Conservation (phyloP, 2,113 vertebrate species). For the Gambusia affinis region DNA sequence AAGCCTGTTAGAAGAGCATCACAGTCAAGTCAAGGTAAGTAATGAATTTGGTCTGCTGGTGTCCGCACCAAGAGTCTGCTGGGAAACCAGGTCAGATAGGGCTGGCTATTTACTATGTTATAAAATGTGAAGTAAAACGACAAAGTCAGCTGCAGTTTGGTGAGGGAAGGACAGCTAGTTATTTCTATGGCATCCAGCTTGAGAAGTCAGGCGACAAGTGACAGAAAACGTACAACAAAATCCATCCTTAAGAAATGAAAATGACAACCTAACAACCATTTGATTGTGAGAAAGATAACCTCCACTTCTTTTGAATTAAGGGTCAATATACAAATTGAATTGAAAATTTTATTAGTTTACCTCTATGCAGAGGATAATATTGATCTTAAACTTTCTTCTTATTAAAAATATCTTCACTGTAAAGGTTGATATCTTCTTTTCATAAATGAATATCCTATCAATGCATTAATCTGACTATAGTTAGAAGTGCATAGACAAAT, state of each 20-base stretch:
- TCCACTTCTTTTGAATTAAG: background rate
- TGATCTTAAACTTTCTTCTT: background rate
- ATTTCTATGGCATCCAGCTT: background rate
- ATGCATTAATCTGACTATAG: too few species aligned
- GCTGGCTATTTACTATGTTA: background rate
- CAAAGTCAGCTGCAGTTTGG: background rate
- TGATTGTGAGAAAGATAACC: background rate
- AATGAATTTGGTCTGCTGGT: background rate
- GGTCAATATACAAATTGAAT: background rate
- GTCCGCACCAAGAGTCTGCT: background rate
- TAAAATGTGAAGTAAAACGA: background rate
- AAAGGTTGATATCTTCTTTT: background rate
- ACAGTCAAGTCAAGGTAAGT: background rate
- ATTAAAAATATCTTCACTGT: background rate
- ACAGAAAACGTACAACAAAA: background rate
- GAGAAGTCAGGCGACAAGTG: background rate
- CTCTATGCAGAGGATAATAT: background rate
- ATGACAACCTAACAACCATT: background rate
- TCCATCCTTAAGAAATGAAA: too few species aligned
- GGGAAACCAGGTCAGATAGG: background rate
- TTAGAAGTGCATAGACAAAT: too few species aligned
- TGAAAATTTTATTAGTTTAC: background rate
- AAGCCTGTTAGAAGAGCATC: background rate
- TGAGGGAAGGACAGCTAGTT: background rate
- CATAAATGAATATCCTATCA: background rate